Evolutionary conservation across 2,888 invertebrate species (phyloP), one percentile per base, ranked within the genome.

Genomic region (Amorpha juglandis): DNA sequence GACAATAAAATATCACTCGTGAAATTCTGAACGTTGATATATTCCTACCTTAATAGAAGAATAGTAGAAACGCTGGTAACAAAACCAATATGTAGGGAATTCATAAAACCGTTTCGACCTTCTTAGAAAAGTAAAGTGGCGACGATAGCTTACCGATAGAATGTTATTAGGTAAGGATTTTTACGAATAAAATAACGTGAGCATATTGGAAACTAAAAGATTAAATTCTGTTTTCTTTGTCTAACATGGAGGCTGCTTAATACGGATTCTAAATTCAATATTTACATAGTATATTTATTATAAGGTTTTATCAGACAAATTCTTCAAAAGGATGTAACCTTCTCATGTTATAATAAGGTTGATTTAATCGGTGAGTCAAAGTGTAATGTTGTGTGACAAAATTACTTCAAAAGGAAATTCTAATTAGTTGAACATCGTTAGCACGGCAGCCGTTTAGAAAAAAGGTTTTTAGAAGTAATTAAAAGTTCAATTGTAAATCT

Each of bases 101-200:
- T 58, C 58, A 58, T 38, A 58, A 58, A 58, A 42, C 35, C 58
- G 58, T 11, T 19, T 38, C 38, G 58, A 58, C 58, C 42, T 58
- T 58, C 38, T 58, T 58, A 38, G 58, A 58, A 58, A 42, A 58
- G 58, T 42, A 19, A 19, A 58, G 53, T 35, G 53, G 38, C 58
- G 58, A 38, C 42, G 42, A 58, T 58, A 38, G 38, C 38, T 42
- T 35, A 55, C 38, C 19, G 38, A 42, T 58, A 42, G 58, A 38
- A 58, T 38, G 55, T 55, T 55, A 55, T 55, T 55, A 55, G 38
- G 16, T 55, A 35, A 38, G 55, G 33, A 8, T 53, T 53, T 53
- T 53, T 53, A 53, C 33, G 53, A n/a, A 53, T 35, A 53, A 53
- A 53, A 21, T 33, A 53, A 53, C 53, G 53, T 35, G n/a, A 35